Conservation (phyloP, 2,888 invertebrate species). For the Ypsolopha scabrella region DNA sequence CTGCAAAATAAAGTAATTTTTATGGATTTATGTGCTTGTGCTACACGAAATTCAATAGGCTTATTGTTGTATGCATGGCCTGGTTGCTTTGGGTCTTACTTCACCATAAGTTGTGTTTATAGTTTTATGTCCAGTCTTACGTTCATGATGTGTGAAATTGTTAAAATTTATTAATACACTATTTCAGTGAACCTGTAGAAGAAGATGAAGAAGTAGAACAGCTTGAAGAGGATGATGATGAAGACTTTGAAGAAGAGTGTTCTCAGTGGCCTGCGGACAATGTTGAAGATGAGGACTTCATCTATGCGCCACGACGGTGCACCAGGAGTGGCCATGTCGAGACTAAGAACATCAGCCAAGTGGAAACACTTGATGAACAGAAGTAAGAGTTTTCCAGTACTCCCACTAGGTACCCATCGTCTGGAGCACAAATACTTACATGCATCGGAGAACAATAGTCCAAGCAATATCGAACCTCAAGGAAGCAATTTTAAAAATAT, state of each 20-base stretch:
- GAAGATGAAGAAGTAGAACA: constrained; percentile 17
- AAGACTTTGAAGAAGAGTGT: constrained; percentile 20
- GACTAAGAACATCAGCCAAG: constrained; percentile 6
- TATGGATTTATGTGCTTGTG: too few species aligned
- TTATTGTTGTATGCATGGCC: too few species aligned
- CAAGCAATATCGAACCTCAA: too few species aligned
- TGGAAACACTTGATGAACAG: constrained; percentile 4
- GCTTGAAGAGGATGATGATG: constrained; percentile 18
- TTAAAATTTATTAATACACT: neutral
- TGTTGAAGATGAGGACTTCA: neutral
- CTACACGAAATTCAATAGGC: too few species aligned
- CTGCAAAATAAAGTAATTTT: too few species aligned
- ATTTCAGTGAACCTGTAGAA: constrained; percentile 15
- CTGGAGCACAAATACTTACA: too few species aligned
- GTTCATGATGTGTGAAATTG: neutral
- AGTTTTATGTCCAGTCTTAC: too few species aligned
- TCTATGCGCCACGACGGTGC: constrained; percentile 7
- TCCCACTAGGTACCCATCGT: too few species aligned
- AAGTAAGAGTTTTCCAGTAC: neutral
- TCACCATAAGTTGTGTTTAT: too few species aligned
- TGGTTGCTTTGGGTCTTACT: too few species aligned
- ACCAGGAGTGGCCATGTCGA: constrained; percentile 4
- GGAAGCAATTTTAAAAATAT: too few species aligned
- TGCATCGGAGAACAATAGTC: too few species aligned
- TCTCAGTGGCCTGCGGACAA: constrained; percentile 11